Evolutionary conservation across 2,888 invertebrate genomes (phyloP).

Genomic region (Blera fallax): DNA sequence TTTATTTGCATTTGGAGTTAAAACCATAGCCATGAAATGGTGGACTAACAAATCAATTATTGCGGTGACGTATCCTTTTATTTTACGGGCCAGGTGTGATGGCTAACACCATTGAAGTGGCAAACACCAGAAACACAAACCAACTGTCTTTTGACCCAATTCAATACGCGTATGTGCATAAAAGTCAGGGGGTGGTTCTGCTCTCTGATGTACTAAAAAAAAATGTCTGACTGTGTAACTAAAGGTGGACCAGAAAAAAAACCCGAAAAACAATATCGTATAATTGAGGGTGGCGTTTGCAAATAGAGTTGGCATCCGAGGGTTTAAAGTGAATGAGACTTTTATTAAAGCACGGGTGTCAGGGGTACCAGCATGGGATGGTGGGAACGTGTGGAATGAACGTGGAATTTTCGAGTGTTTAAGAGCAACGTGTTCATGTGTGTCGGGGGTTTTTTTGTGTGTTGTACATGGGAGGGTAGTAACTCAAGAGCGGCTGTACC

Average conservation of each 20-base stretch:
- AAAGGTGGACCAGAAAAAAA: conserved; percentile 17
- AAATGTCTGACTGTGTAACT: conserved; percentile 7
- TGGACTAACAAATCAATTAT: conserved; percentile 65
- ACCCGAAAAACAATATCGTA: conserved; percentile 11
- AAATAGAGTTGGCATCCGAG: conserved; percentile 34
- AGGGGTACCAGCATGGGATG: neutral
- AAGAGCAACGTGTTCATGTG: no score
- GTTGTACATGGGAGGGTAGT: no score
- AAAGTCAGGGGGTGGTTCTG: neutral
- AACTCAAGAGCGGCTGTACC: no score
- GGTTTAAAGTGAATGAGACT: conserved; percentile 54
- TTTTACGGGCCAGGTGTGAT: conserved; percentile 36
- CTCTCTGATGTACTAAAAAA: neutral
- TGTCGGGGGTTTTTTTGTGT: no score
- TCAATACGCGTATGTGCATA: conserved; percentile 19
- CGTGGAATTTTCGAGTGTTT: no score
- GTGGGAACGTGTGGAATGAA: no score
- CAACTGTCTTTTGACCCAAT: conserved; percentile 53
- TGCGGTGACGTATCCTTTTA: conserved; percentile 61
- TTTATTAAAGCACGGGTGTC: conserved; percentile 44
- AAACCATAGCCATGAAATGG: conserved; percentile 13
- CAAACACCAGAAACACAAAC: conserved; percentile 4
- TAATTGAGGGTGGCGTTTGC: conserved; percentile 46
- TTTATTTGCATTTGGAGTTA: conserved; percentile 42
- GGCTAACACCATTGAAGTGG: conserved; percentile 22